phyloP scores from a whole-genome alignment of 2,797 vertebrate genomes.

The Xenopus petersii region DNA sequence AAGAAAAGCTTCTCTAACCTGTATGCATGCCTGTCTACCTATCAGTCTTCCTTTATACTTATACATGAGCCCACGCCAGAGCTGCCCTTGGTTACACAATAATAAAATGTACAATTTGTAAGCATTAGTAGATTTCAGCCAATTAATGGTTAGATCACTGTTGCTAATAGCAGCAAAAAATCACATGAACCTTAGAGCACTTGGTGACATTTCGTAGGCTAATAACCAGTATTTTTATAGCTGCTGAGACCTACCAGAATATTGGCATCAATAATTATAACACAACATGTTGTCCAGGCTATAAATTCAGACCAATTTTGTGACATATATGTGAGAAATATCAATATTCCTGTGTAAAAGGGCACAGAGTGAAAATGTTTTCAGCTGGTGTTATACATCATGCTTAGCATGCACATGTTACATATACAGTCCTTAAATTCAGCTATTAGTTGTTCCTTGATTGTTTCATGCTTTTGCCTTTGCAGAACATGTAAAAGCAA shows the following conservation, averaged over 20 bases:
- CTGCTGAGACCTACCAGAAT: not conserved
- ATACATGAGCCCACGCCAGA: not conserved
- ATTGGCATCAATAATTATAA: not conserved
- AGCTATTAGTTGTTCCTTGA: no score
- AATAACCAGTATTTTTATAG: no score
- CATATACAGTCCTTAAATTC: no score
- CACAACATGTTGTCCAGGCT: not conserved
- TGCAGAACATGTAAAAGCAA: no score
- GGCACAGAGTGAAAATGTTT: no score
- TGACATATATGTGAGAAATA: no score
- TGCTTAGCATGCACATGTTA: no score
- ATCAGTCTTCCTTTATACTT: slow-evolving; percentile 21
- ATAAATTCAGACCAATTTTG: no score
- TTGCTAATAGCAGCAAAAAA: slow-evolving; percentile 4
- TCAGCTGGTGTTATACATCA: no score
- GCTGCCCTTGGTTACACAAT: slow-evolving; percentile 35
- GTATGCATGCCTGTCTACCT: slow-evolving; percentile 2
- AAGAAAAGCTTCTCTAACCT: slow-evolving; percentile 21
- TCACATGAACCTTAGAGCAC: not conserved
- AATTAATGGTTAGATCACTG: slow-evolving; percentile 16
- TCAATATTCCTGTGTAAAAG: no score
- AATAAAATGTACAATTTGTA: slow-evolving; percentile 23
- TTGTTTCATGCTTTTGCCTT: no score
- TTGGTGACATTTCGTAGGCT: not conserved
- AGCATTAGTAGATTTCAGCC: slow-evolving; percentile 15